phyloP scores from a whole-genome alignment of 2,797 vertebrate genomes.

The Thalassophryne amazonica region DNA sequence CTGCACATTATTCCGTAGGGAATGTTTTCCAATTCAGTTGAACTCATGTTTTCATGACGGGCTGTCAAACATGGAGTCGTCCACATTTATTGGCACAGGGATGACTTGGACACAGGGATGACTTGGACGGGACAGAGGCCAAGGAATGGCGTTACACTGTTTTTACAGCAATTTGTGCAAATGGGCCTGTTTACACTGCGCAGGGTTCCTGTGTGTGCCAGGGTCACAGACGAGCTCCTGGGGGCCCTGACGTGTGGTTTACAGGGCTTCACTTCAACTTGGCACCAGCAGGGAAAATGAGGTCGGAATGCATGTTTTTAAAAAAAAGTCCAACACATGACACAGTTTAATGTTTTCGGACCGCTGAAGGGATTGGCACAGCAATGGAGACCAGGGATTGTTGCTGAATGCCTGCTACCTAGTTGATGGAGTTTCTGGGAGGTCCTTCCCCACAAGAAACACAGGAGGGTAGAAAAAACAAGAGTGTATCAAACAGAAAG shows the following conservation, averaged over 20 bases:
- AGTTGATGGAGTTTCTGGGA: constrained; percentile 24
- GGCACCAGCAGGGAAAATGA: constrained; percentile 10
- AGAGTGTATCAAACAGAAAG: constrained; percentile 5
- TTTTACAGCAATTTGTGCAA: constrained; percentile 67
- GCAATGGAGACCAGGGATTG: constrained; percentile 17
- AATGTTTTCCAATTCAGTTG: neutral
- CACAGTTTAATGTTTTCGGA: neutral
- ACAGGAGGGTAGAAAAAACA: neutral
- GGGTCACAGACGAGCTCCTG: constrained; percentile 27
- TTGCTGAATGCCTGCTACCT: constrained; percentile 9
- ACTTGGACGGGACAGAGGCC: constrained; percentile 46
- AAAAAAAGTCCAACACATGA: neutral
- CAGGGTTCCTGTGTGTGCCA: constrained; percentile 31
- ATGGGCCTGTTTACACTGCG: constrained; percentile 58
- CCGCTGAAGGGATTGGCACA: neutral
- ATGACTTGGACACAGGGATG: constrained; percentile 57
- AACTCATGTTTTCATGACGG: constrained; percentile 28
- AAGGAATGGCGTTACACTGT: constrained; percentile 46
- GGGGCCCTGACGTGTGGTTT: constrained; percentile 22
- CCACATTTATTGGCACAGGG: constrained; percentile 62
- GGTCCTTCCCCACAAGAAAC: constrained; percentile 6
- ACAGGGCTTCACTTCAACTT: constrained; percentile 31
- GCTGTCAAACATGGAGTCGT: constrained; percentile 45
- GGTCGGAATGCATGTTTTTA: neutral
- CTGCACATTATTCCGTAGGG: neutral